Conservation (phyloP, 2,888 invertebrate genomes). For the Plutella xylostella region DNA sequence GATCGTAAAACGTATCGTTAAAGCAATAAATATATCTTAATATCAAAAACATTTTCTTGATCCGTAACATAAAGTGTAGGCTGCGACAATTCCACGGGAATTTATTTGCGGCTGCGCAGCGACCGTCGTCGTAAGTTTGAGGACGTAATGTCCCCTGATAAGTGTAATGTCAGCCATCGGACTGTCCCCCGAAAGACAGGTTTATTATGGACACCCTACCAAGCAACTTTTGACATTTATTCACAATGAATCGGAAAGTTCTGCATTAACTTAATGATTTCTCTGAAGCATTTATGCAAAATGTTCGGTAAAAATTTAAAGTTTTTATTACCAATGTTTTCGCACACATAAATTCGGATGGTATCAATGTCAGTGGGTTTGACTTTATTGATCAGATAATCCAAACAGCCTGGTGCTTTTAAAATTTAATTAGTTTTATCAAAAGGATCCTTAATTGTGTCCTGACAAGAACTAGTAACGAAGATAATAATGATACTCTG, state of each 20-base stretch:
- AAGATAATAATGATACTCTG: too few relatives aligned
- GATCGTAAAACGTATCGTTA: constrained; percentile 4
- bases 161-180: constrained; percentile 55
- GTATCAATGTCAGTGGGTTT: too few relatives aligned
- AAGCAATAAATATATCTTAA: constrained; percentile 51
- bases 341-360: too few relatives aligned
- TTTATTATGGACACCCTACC: constrained; percentile 64
- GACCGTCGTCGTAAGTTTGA: constrained; percentile 62
- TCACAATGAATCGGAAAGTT: neutral
- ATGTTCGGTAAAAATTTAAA: neutral
- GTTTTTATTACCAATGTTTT: too few relatives aligned
- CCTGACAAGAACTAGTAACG: too few relatives aligned
- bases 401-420: too few relatives aligned
- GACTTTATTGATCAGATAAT: too few relatives aligned
- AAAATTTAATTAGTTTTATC: too few relatives aligned
- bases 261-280: neutral
- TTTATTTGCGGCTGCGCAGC: constrained; percentile 52
- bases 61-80: constrained; percentile 61
- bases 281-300: neutral
- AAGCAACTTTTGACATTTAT: constrained; percentile 5
- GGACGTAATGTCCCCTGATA: constrained; percentile 63
- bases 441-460: too few relatives aligned
- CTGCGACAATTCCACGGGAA: constrained; percentile 53
- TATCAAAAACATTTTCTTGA: constrained; percentile 67
- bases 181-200: constrained; percentile 50